Conservation (phyloP, 53 echinoderm and acorn worm species). For the Temnopleurus reevesii region DNA sequence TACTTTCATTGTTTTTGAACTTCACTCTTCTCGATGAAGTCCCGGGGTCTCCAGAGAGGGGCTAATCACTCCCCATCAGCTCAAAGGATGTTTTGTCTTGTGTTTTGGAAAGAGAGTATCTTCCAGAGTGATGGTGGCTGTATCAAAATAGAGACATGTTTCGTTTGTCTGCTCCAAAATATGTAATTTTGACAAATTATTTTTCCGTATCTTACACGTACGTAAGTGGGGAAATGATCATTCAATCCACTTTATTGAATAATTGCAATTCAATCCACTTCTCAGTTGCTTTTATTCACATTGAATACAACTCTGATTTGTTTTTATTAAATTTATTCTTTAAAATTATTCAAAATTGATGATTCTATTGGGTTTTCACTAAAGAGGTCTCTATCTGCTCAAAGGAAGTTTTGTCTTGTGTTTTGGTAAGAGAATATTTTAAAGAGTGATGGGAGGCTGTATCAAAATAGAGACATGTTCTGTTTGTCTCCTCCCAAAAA, state of each 20-base stretch:
- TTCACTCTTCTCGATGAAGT: neutral
- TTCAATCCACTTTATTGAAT: no score
- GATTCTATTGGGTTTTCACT: no score
- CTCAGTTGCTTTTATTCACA: no score
- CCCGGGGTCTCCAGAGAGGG: neutral
- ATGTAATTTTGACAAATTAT: no score
- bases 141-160: neutral
- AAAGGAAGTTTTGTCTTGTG: slow-evolving; percentile 16
- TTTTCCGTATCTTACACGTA: no score
- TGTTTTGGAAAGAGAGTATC: neutral
- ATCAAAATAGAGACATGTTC: neutral
- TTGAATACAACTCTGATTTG: no score
- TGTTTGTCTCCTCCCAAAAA: no score
- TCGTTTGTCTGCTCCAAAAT: no score
- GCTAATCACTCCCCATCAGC: neutral
- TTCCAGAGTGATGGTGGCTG: neutral
- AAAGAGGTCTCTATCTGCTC: neutral
- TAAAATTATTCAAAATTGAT: no score
- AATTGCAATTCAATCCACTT: no score
- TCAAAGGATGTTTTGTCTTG: slow-evolving; percentile 23
- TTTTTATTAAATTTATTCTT: no score
- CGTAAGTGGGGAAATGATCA: no score
- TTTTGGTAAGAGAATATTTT: neutral
- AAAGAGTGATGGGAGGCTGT: neutral
- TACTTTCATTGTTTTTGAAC: slow-evolving; percentile 13